phyloP scores from a whole-genome alignment of 2,888 invertebrate species.

The Thelaira solivaga region DNA sequence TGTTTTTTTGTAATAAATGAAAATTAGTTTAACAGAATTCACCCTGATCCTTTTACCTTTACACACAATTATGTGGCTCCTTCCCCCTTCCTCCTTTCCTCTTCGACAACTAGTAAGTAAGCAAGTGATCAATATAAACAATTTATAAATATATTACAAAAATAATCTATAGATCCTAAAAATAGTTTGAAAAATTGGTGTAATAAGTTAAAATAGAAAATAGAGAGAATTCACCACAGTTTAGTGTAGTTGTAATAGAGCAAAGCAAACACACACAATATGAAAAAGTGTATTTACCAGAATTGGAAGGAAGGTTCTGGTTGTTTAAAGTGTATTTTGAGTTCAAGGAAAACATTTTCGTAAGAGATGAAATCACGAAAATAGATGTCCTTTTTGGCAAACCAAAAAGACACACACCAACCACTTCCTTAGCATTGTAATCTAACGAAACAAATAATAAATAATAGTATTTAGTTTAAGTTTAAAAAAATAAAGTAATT shows the following conservation, averaged over 20 bases:
- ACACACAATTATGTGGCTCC: too few species aligned
- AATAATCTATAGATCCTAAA: conserved; percentile 18
- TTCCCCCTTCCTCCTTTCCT: too few species aligned
- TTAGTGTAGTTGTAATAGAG: conserved; percentile 8
- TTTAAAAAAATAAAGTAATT: conserved; percentile 4
- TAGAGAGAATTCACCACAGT: conserved; percentile 38
- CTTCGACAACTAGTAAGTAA: conserved; percentile 51
- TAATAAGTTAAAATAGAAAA: conserved; percentile 9
- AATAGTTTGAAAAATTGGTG: conserved; percentile 23
- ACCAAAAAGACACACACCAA: too few species aligned
- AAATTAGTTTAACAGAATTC: conserved; percentile 28
- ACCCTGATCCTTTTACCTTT: too few species aligned
- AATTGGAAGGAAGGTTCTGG: too few species aligned
- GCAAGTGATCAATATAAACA: conserved; percentile 57
- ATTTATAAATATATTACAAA: conserved; percentile 19
- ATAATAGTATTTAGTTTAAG: conserved; percentile 28
- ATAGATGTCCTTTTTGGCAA: too few species aligned
- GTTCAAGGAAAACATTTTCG: too few species aligned
- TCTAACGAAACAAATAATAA: too few species aligned
- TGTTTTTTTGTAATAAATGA: conserved; percentile 49
- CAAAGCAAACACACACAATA: conserved; percentile 7
- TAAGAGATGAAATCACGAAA: too few species aligned
- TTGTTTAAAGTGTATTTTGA: too few species aligned
- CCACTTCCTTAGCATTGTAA: too few species aligned
- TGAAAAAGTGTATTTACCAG: too few species aligned